Conservation (phyloP, 1,140 invertebrate genomes). For the Tetraneura akinire region DNA sequence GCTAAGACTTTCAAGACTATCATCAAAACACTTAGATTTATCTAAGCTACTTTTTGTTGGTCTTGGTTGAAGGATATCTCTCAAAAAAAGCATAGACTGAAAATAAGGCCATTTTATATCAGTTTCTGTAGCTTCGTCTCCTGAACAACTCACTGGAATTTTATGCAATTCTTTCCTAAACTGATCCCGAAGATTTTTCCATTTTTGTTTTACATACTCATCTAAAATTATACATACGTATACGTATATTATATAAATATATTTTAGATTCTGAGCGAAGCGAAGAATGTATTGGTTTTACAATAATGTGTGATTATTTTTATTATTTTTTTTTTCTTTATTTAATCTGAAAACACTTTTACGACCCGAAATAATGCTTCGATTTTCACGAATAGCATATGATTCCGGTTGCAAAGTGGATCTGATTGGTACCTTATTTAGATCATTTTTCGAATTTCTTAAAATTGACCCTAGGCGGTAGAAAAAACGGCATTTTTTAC, state of each 20-base stretch:
- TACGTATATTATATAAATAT: not conserved
- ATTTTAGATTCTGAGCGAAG: too few relatives aligned
- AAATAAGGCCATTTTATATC: slow-evolving; percentile 7
- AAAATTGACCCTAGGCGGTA: too few relatives aligned
- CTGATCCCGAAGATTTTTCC: slow-evolving; percentile 12
- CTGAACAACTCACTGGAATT: not conserved
- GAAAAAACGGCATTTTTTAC: too few relatives aligned
- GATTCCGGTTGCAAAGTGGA: too few relatives aligned
- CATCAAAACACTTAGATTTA: not conserved
- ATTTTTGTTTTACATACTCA: slow-evolving; percentile 5
- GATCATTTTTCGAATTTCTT: too few relatives aligned
- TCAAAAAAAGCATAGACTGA: slow-evolving; percentile 1
- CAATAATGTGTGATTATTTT: too few relatives aligned
- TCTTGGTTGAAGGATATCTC: slow-evolving; percentile 9
- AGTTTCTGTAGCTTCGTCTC: not conserved
- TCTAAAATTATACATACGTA: slow-evolving; percentile 10
- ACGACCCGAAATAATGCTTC: too few relatives aligned
- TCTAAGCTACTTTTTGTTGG: slow-evolving; percentile 1
- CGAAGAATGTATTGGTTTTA: too few relatives aligned
- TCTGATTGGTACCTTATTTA: too few relatives aligned
- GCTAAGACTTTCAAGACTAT: not conserved
- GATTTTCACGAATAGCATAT: too few relatives aligned
- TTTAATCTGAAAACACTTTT: too few relatives aligned
- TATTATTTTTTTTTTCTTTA: too few relatives aligned
- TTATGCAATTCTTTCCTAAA: slow-evolving; percentile 6